phyloP scores from a whole-genome alignment of 2,113 vertebrate species.

The Caretta caretta region DNA sequence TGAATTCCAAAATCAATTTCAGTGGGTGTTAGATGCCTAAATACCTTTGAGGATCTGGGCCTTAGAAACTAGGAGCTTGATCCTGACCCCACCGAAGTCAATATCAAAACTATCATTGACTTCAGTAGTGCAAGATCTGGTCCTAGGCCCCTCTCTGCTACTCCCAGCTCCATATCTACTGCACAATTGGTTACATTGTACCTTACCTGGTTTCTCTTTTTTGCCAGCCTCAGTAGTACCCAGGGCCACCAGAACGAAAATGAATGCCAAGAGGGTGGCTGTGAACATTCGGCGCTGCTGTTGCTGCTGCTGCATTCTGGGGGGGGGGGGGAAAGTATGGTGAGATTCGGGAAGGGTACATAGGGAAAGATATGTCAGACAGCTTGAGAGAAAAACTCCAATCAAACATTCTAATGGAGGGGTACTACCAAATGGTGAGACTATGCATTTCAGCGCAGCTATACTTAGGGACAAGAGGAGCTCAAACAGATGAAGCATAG shows the following conservation, averaged over 20 bases:
- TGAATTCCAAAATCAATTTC: not conserved
- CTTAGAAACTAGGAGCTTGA: not conserved
- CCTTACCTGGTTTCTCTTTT: slow-evolving; percentile 85
- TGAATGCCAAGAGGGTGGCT: slow-evolving; percentile 76
- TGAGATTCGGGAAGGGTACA: not conserved
- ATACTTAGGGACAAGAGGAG: not conserved
- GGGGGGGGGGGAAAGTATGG: not conserved
- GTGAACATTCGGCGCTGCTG: slow-evolving; percentile 76
- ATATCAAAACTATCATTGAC: not conserved
- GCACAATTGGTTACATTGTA: not conserved
- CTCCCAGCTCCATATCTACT: not conserved
- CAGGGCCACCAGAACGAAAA: slow-evolving; percentile 81
- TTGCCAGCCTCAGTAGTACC: slow-evolving; percentile 80
- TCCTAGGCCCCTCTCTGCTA: not conserved
- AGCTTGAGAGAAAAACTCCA: not conserved
- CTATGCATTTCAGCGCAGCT: not conserved
- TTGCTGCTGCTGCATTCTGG: slow-evolving; percentile 79
- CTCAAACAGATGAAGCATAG: not conserved
- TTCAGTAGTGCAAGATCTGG: not conserved
- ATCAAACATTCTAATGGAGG: not conserved
- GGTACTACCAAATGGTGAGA: not conserved
- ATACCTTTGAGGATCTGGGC: not conserved
- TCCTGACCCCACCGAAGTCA: not conserved
- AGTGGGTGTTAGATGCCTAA: not conserved
- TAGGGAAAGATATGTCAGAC: not conserved